Base-by-base conservation (phyloP, 2,888 invertebrate genomes). In the Tillus elongatus region DNA sequence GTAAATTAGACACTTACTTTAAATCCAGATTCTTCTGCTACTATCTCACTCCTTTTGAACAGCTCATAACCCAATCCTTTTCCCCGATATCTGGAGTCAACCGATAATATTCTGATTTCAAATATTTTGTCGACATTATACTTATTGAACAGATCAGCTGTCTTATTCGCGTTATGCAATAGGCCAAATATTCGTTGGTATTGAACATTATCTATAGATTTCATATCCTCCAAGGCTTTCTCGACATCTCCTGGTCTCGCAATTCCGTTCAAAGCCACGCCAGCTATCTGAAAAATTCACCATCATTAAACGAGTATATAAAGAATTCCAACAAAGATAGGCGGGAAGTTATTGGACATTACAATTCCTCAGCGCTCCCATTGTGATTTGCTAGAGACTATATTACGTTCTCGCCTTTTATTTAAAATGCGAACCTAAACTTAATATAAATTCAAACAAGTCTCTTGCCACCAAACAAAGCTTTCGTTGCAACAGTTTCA, bases 71-170 rank as follows among this genome's bases (percentile, higher is more conserved):
- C 87, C 39, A 88, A 67, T 0, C 87, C 87, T 44, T 71, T 72
- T 0, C 87, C 86, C 19, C 88, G 73, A 47, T 74, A 83, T 45
- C 67, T 63, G 37, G 74, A 70, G 42, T 82, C 80, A 13, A 88
- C 86, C 4, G 85, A 85, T 26, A 88, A 73, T 48, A 88, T 87
- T 42, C 87, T 72, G 50, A 85, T 75, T 66, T 88, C 88, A 56
- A 88, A 77, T 31, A 86, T 73, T 50, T 76, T 73, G 12, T 82
- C 77, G 30, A 83, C 78, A 43, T 72, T 59, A 60, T 77, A 82
- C 45, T 69, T 70, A 8, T 60, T 66, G 57, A 86, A 88, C 12
- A 88, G 66, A 60, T 85, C 76, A 40, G 79, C 57, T 46, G 77
- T 75, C 34, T 75, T 71, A 61, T 81, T 84, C 33, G 80, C 73